Evolutionary conservation across 2,888 invertebrate genomes (phyloP).

Genomic region (Spilarctia lutea): DNA sequence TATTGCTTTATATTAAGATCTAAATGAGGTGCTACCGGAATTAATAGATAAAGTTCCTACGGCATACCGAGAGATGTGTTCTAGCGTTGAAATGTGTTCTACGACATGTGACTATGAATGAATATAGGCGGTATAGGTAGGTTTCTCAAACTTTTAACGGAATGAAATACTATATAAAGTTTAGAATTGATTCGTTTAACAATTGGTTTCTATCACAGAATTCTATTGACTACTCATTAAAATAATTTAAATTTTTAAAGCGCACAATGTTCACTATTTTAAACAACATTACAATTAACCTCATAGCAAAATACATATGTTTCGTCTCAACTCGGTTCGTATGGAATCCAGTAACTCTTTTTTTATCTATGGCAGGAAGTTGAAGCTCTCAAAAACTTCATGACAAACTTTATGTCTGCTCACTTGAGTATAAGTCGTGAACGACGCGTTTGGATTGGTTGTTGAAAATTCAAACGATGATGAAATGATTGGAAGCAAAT

Average conservation of each 20-base stretch:
- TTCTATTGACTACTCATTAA: too few species aligned
- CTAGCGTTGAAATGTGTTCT: slow-evolving; percentile 38
- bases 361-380: too few species aligned
- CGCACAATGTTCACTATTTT: too few species aligned
- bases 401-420: too few species aligned
- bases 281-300: not conserved
- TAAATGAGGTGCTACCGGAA: slow-evolving; percentile 28
- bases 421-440: too few species aligned
- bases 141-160: slow-evolving; percentile 19
- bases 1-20: slow-evolving; percentile 46
- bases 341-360: too few species aligned
- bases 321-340: too few species aligned
- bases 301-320: not conserved
- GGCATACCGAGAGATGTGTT: slow-evolving; percentile 30
- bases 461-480: too few species aligned
- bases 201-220: not conserved
- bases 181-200: not conserved
- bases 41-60: slow-evolving; percentile 39
- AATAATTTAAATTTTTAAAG: too few species aligned
- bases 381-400: too few species aligned
- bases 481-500: too few species aligned
- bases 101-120: slow-evolving; percentile 42
- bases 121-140: slow-evolving; percentile 20
- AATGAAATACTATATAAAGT: not conserved
- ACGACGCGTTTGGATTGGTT: too few species aligned